phyloP scores from a whole-genome alignment of 2,113 vertebrate species.

The Prunella himalayana region DNA sequence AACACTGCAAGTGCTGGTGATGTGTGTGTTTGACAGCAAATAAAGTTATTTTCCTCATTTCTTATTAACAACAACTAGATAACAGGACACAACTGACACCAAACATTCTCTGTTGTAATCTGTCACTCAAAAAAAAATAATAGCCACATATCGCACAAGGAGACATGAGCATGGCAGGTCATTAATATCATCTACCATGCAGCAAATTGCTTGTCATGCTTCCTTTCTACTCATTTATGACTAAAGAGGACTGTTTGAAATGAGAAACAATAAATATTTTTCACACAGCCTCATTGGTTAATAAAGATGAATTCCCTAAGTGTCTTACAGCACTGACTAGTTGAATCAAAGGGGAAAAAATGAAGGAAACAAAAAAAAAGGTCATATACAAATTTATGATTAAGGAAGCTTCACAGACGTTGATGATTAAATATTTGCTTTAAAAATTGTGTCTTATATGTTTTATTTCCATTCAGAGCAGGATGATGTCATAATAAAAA shows the following conservation, averaged over 20 bases:
- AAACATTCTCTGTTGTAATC: slow-evolving; percentile 24
- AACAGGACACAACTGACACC: not conserved
- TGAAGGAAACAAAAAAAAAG: not conserved
- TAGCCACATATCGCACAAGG: slow-evolving; percentile 1
- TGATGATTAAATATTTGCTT: slow-evolving; percentile 36
- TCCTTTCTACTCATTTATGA: slow-evolving; percentile 67
- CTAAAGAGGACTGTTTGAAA: slow-evolving; percentile 47
- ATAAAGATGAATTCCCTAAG: not conserved
- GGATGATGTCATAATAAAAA: not conserved
- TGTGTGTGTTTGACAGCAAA: not conserved
- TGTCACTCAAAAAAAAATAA: slow-evolving; percentile 39
- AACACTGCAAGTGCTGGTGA: not conserved
- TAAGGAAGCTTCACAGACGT: not conserved
- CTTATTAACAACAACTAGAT: not conserved
- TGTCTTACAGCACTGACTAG: not conserved
- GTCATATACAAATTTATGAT: slow-evolving; percentile 16
- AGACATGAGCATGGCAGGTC: slow-evolving; percentile 51
- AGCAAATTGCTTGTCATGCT: slow-evolving; percentile 73
- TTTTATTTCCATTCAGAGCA: not conserved
- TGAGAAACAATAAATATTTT: slow-evolving; percentile 50
- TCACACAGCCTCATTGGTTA: not conserved
- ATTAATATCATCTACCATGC: slow-evolving; percentile 67
- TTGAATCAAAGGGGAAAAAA: not conserved
- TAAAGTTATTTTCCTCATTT: not conserved
- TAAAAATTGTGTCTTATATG: not conserved